phyloP scores from a whole-genome alignment of 1,140 invertebrate species.

The Brachionus koreanus region DNA sequence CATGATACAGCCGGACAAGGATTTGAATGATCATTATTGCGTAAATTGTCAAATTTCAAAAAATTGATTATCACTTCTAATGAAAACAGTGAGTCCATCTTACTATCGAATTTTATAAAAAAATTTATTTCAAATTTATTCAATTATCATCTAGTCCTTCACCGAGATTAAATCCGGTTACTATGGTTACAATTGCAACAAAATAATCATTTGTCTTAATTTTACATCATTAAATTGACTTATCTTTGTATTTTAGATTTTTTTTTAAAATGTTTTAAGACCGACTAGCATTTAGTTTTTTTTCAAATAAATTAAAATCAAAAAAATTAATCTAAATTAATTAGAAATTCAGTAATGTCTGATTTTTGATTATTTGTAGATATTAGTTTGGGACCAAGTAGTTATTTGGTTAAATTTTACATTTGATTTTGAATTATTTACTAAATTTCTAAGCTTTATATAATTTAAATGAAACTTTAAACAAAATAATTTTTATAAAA shows the following conservation, averaged over 20 bases:
- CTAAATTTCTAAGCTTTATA: too few relatives aligned
- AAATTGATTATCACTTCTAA: slow-evolving; percentile 13
- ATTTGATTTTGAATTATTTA: too few relatives aligned
- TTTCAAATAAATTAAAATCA: neutral
- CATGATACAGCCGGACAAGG: neutral
- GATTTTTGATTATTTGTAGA: too few relatives aligned
- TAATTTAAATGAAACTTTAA: too few relatives aligned
- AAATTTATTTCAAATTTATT: neutral
- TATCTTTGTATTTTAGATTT: too few relatives aligned
- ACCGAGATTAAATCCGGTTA: neutral
- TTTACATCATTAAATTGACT: neutral
- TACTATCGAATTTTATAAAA: neutral
- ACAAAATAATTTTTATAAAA: too few relatives aligned
- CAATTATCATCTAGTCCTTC: neutral
- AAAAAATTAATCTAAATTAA: neutral
- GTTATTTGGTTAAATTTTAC: too few relatives aligned
- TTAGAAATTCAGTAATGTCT: too few relatives aligned
- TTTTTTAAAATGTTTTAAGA: too few relatives aligned
- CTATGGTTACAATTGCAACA: neutral
- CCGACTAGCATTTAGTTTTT: neutral
- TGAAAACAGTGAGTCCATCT: slow-evolving; percentile 33
- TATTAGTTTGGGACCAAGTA: too few relatives aligned
- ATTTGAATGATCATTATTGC: slow-evolving; percentile 18
- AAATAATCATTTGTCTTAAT: neutral
- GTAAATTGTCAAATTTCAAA: slow-evolving; percentile 17